phyloP scores from a whole-genome alignment of 37 sponge, comb jelly and placozoan genomes.

The Crambe crambe region DNA sequence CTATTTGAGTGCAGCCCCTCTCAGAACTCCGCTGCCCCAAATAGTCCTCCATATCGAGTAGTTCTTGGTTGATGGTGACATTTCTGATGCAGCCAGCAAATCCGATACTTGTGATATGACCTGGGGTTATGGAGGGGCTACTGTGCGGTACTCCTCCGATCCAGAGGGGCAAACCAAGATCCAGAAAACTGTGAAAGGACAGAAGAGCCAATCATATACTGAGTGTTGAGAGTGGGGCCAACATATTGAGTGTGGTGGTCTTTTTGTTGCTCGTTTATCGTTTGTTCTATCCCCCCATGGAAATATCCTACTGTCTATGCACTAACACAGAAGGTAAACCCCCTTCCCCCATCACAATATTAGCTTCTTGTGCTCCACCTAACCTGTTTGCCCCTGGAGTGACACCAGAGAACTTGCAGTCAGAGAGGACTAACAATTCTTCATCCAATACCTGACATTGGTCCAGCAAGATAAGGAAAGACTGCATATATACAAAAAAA shows the following conservation, averaged over 20 bases:
- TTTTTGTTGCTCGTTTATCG: too few relatives aligned
- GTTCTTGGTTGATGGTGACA: conserved; percentile 17
- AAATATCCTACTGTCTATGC: neutral
- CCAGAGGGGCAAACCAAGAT: conserved; percentile 76
- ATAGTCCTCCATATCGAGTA: conserved; percentile 32
- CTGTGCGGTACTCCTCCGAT: conserved; percentile 53
- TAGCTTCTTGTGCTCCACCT: neutral
- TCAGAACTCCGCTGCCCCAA: conserved; percentile 22
- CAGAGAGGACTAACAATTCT: conserved; percentile 3
- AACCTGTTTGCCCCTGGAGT: conserved; percentile 11
- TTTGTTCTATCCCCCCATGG: too few relatives aligned
- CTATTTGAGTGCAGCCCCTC: conserved; percentile 38
- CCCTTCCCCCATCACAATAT: too few relatives aligned
- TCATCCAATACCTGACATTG: conserved; percentile 31
- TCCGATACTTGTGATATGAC: conserved; percentile 12
- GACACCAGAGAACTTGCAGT: conserved; percentile 16
- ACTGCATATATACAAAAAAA: neutral
- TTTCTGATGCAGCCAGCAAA: conserved; percentile 57
- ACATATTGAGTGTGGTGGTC: too few relatives aligned
- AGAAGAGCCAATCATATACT: neutral
- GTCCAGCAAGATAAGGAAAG: conserved; percentile 29
- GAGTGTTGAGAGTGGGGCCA: too few relatives aligned
- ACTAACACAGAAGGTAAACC: too few relatives aligned
- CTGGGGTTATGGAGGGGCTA: neutral
- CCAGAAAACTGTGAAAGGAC: conserved; percentile 32